Evolutionary conservation across 2,797 vertebrate species (phyloP), one percentile per base, ranked within the genome.

Genomic region (Etheostoma nigrum): DNA sequence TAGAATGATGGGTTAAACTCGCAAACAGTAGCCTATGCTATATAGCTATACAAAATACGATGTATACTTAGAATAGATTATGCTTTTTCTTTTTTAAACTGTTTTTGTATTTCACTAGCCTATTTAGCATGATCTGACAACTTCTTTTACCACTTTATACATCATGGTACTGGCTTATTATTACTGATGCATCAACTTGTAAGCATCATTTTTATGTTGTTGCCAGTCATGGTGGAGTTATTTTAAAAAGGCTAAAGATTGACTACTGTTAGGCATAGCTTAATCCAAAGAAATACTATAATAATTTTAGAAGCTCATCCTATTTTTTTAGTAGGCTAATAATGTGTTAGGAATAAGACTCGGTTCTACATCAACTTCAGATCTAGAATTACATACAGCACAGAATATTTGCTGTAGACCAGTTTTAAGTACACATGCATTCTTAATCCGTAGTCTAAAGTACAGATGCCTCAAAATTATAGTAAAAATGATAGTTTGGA

Each of bases 301-400:
- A 3, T 40, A 4, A 40, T 40, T 40, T 40, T 12, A 48, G 14
- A 59, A 6, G 19, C 4, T 12, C 13, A 48, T 33, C 5, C 2
- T 13, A 3, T 40, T 19, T 44, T 44, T 30, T 30, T 30, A 30
- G 5, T 30, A 30, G 30, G 30, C 5, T 5, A 5, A 30, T 30
- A 18, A 49, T 72, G 42, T 73, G 6, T 70, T 57, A 14, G 53
- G 27, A 49, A 47, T 68, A 25, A 49, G 53, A 55, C 16, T 8
- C 27, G 19, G 18, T 14, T 47, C 19, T 25, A 45, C n/a, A 55
- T 45, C n/a, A 60, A n/a, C 30, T 33, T 25, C 33, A 67, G n/a
- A 36, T 23, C 11, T 49, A 33, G 30, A 53, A 57, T 52, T 45
- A 60, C n/a, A 54, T 15, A 75, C 25, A 57, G 36, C 19, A 23